These are phyloP conservation scores for Drosophila diplacantha DNA, from an alignment of 2,888 invertebrate species.

Conservation along the genomic window DNA sequence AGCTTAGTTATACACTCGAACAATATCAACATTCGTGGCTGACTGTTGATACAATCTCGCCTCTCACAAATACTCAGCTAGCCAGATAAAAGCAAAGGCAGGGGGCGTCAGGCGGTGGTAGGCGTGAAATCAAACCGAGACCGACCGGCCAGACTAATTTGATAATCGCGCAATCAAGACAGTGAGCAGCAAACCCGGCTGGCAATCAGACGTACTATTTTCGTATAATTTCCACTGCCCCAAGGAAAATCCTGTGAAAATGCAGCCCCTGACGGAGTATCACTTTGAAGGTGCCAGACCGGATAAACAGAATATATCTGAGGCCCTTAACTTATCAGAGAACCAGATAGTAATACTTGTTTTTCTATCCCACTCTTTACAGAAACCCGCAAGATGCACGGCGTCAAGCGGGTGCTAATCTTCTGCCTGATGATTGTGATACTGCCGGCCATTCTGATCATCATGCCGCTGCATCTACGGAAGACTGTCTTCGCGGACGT, in stretches of 20 bases:
- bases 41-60: conserved; percentile 41
- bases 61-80: conserved; percentile 23
- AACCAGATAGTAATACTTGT: conserved; percentile 14
- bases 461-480: conserved; percentile 87
- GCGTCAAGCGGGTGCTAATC: conserved; percentile 86
- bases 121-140: conserved; percentile 17
- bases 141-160: conserved; percentile 45
- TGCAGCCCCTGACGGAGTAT: conserved; percentile 69
- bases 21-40: conserved; percentile 22
- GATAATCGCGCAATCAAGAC: conserved; percentile 55
- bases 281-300: conserved; percentile 70
- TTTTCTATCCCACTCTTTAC: conserved; percentile 67
- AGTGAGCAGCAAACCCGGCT: conserved; percentile 43
- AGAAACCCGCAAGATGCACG: conserved; percentile 87
- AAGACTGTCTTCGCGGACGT: conserved; percentile 88
- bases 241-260: conserved; percentile 24
- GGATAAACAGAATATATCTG: conserved; percentile 1
- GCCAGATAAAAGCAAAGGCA: conserved; percentile 38
- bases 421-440: conserved; percentile 88
- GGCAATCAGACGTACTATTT: conserved; percentile 29
- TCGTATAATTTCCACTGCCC: conserved; percentile 4
- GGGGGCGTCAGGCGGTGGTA: conserved; percentile 23
- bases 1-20: conserved; percentile 49
- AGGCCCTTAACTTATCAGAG: conserved; percentile 6
- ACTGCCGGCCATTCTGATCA: conserved; percentile 85